Base-by-base conservation (phyloP, 2,113 vertebrate genomes). In the Lathamus discolor region DNA sequence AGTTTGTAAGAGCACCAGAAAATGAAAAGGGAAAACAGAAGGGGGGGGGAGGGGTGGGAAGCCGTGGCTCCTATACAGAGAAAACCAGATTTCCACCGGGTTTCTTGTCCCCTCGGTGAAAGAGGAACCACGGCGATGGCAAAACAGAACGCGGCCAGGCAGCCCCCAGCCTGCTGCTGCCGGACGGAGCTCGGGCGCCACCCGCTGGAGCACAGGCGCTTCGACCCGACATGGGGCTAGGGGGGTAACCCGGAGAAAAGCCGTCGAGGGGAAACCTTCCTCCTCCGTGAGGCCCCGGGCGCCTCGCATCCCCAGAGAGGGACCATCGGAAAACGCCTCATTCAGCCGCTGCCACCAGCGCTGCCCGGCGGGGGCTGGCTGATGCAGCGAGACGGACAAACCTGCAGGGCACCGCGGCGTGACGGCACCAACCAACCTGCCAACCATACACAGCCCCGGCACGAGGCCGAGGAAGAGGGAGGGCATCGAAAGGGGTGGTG, bases 401-500 rank as follows among this genome's bases (percentile, higher is more conserved):
- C 28, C 24, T 4, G 17, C 55, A 25, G 7, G 2, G 5, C 49
- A 15, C 29, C n/a, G 1, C 17, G 9, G 43, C 13, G 35, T 3
- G 43, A 27, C 2, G 0, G 29, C 49, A 24, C 27, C 33, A 11
- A 14, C 33, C 54, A 1, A 2, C 27, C 10, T 7, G 11, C 46
- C 46, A 9, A 1, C 12, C 10, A 1, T n/a, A 2, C 9, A 5
- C 3, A 13, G 23, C 4, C 48, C 54, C 3, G 0, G 33, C 62
- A 2, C 15, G 12, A 27, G 35, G 25, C 9, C 5, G 18, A 1
- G 33, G 37, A 0, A 23, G n/a, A 25, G 54, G 29, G 54, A 41
- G 2, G 52, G 43, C 59, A 23, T 39, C 39, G 39, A 39, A 39
- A 39, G 39, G 39, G 39, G 39, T 39, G 39, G 39, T 39, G 39